These are phyloP conservation scores for Atherinomorus stipes DNA, from an alignment of 2,113 vertebrate genomes.

Conservation along the genomic window DNA sequence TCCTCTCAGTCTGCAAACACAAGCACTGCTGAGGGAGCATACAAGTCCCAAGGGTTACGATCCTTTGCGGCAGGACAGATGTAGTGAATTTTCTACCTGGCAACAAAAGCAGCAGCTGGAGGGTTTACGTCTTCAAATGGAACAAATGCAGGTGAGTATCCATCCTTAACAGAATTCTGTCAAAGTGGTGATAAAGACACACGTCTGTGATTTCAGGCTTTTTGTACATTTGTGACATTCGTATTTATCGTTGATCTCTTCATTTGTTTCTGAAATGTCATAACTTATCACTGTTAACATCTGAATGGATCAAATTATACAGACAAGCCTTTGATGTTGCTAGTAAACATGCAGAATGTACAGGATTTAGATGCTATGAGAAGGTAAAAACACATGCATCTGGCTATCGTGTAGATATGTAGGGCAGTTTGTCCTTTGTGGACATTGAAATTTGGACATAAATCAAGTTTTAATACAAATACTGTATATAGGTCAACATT, in stretches of 20 bases:
- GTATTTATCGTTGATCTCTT: no score
- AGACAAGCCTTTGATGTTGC: background rate
- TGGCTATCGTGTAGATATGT: background rate
- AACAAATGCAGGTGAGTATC: constrained; percentile 93
- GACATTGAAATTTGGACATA: constrained; percentile 11
- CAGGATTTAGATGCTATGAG: background rate
- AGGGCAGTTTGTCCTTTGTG: background rate
- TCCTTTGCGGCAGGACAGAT: constrained; percentile 77
- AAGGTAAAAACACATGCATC: background rate
- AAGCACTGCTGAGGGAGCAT: constrained; percentile 82
- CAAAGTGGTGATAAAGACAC: background rate
- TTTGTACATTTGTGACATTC: background rate
- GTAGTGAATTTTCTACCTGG: constrained; percentile 87
- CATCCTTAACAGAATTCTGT: background rate
- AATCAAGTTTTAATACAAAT: constrained; percentile 1
- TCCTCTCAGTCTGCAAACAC: constrained; percentile 78
- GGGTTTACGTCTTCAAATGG: constrained; percentile 88
- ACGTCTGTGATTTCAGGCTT: background rate
- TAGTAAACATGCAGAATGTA: background rate
- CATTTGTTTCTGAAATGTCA: background rate
- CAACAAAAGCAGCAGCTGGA: constrained; percentile 90
- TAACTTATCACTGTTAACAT: background rate
- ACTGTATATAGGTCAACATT: constrained; percentile 25
- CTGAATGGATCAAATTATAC: background rate
- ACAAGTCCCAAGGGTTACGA: constrained; percentile 79